A percentile compares a stretch with the other conserved stretches of the same genome.
These are phyloP conservation scores for Halisarca cf. caerulea DNA, from an alignment of 37 sponge, comb jelly and placozoan species.

Conservation along the genomic window DNA sequence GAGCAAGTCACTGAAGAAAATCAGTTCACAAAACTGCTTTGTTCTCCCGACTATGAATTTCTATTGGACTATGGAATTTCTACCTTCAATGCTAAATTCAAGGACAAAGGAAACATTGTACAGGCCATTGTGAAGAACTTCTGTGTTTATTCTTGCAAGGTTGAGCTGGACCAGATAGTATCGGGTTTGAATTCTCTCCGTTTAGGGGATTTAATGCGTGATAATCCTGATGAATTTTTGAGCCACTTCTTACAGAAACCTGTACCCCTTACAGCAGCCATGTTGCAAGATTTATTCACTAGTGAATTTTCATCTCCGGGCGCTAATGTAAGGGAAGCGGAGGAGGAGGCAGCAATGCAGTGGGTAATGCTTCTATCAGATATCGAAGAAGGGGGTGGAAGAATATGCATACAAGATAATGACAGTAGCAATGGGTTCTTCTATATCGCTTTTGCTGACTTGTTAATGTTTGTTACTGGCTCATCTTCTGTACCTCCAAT, in stretches of 20 bases:
- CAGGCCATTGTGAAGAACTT: background rate
- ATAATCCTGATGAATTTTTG: background rate
- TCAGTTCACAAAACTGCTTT: background rate
- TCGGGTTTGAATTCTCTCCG: background rate
- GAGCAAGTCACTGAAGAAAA: constrained; percentile 9
- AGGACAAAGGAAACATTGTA: background rate
- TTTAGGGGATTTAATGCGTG: background rate
- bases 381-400: background rate
- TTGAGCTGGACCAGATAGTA: background rate
- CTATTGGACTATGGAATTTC: background rate
- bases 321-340: background rate
- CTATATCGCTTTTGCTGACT: background rate
- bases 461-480: background rate
- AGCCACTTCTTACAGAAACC: background rate
- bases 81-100: background rate
- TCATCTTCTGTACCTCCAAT: background rate
- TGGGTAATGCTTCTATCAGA: background rate
- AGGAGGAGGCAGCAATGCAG: background rate
- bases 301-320: no score
- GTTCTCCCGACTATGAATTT: background rate
- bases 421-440: background rate
- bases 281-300: no score
- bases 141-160: background rate
- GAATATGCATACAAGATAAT: background rate
- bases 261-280: background rate